Conservation (phyloP, 2,113 vertebrate genomes). For the Cepphus grylle region DNA sequence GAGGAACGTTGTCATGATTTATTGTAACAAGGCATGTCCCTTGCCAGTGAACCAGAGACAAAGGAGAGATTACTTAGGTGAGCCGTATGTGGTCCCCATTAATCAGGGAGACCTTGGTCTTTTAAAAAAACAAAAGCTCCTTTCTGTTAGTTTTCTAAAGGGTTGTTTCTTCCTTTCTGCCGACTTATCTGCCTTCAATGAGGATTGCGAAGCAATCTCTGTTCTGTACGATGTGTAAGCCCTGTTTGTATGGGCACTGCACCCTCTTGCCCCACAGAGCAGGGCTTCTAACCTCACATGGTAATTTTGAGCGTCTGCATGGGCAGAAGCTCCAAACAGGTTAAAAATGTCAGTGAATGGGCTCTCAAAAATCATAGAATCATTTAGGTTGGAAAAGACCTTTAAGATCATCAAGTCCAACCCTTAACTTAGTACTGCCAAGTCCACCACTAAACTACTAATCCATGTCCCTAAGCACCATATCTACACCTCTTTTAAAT, state of each 20-base stretch:
- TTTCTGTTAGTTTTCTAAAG: not conserved
- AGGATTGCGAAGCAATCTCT: not conserved
- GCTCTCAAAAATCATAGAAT: not conserved
- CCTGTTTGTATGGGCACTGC: not conserved
- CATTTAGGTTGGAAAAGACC: not conserved
- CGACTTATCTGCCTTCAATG: not conserved
- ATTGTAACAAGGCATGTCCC: not conserved
- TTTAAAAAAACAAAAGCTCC: not conserved
- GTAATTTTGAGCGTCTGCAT: not conserved
- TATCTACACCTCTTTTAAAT: not conserved
- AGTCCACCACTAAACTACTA: not conserved
- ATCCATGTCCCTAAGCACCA: not conserved
- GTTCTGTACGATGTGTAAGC: not conserved
- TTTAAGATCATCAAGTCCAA: not conserved
- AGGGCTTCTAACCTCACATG: not conserved
- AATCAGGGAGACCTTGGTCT: not conserved
- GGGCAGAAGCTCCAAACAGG: not conserved
- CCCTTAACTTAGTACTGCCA: not conserved
- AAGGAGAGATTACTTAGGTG: constrained; percentile 5
- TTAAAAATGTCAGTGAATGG: not conserved
- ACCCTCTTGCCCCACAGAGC: not conserved
- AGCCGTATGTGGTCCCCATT: not conserved
- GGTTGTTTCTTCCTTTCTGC: not conserved
- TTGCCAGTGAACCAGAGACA: not conserved
- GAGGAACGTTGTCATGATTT: not conserved